These are phyloP conservation scores for Cyprinodon tularosa DNA, from an alignment of 2,113 vertebrate species.

Conservation along the genomic window DNA sequence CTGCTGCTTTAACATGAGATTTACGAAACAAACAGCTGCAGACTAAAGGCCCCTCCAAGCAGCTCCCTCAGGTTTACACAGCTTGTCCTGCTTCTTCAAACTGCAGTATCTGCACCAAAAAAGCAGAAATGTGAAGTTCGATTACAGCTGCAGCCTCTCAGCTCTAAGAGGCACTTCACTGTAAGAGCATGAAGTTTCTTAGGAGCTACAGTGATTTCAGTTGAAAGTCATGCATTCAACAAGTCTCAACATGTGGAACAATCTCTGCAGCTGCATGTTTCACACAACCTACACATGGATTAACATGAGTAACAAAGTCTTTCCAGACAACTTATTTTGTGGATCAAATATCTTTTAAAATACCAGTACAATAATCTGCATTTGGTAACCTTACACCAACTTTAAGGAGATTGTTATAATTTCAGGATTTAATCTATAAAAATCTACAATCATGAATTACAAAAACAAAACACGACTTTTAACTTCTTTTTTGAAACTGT, in stretches of 20 bases:
- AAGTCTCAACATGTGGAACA: not conserved
- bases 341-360: too few relatives aligned
- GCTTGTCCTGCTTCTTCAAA: not conserved
- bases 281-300: too few relatives aligned
- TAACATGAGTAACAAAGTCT: too few relatives aligned
- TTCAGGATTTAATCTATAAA: too few relatives aligned
- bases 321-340: too few relatives aligned
- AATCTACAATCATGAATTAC: too few relatives aligned
- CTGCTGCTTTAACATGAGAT: too few relatives aligned
- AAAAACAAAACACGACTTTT: too few relatives aligned
- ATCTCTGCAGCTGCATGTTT: not conserved
- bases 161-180: not conserved
- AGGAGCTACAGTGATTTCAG: not conserved
- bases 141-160: not conserved
- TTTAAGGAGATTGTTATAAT: too few relatives aligned
- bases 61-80: not conserved
- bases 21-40: not conserved
- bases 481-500: too few relatives aligned
- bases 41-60: not conserved
- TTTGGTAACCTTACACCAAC: too few relatives aligned
- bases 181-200: not conserved
- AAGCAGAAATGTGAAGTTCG: not conserved
- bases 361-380: too few relatives aligned
- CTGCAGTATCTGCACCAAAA: not conserved
- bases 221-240: not conserved